phyloP scores from a whole-genome alignment of 2,888 invertebrate genomes.

The Bhutanitis thaidina region DNA sequence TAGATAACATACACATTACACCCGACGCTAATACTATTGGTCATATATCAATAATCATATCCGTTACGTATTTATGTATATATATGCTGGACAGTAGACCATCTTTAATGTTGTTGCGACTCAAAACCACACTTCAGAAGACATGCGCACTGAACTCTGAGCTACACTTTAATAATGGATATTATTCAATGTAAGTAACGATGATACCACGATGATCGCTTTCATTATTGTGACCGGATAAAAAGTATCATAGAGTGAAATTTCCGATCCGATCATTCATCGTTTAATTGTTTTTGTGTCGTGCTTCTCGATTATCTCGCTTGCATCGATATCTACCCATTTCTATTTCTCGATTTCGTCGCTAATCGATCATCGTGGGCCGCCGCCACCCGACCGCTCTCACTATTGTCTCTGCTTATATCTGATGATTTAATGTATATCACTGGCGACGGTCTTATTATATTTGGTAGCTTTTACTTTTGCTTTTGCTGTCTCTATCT shows the following conservation, averaged over 20 bases:
- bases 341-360: conserved; percentile 46
- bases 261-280: conserved; percentile 21
- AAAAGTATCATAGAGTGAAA: not conserved
- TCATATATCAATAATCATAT: no score
- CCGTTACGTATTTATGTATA: no score
- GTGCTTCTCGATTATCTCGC: conserved; percentile 32
- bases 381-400: conserved; percentile 38
- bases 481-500: conserved; percentile 23
- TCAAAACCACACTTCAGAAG: no score
- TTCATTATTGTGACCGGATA: not conserved
- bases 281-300: conserved; percentile 34
- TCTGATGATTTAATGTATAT: conserved; percentile 45
- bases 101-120: no score
- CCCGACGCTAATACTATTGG: no score
- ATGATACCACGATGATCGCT: not conserved
- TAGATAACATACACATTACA: no score
- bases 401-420: conserved; percentile 63
- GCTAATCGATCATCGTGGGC: conserved; percentile 50
- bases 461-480: conserved; percentile 51
- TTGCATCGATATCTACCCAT: conserved; percentile 30
- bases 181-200: no score
- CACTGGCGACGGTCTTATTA: conserved; percentile 37
- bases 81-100: no score
- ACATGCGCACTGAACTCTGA: no score
- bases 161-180: no score